These are phyloP conservation scores for Megathymus violae DNA, from an alignment of 1,140 invertebrate genomes.

Conservation along the genomic window DNA sequence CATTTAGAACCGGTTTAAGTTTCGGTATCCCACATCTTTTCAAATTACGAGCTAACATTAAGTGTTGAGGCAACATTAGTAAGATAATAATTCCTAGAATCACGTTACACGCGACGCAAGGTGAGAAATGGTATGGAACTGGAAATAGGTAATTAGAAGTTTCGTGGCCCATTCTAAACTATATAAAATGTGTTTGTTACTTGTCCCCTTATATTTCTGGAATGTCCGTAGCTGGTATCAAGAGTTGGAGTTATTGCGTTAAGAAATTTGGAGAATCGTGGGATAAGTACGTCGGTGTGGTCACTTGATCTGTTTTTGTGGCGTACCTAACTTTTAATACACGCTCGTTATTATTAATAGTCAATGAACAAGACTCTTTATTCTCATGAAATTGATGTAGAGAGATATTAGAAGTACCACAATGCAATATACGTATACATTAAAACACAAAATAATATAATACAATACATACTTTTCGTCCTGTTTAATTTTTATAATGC, in stretches of 20 bases:
- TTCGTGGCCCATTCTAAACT: constrained; percentile 47
- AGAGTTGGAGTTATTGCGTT: constrained; percentile 23
- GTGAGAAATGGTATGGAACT: constrained; percentile 61
- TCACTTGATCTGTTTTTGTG: constrained; percentile 25
- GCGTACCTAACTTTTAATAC: neutral
- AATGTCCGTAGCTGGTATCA: constrained; percentile 37
- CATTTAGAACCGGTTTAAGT: constrained; percentile 49
- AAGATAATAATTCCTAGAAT: constrained; percentile 72
- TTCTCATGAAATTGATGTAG: too few species aligned
- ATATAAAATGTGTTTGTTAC: constrained; percentile 58
- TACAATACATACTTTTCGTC: too few species aligned
- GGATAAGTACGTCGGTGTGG: constrained; percentile 18
- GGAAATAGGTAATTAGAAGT: constrained; percentile 64
- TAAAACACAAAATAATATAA: too few species aligned
- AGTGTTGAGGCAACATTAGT: constrained; percentile 59
- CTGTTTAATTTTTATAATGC: too few species aligned
- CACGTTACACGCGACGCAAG: constrained; percentile 57
- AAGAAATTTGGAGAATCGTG: constrained; percentile 33
- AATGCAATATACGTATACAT: too few species aligned
- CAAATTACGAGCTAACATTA: constrained; percentile 62
- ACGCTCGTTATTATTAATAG: neutral
- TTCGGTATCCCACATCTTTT: constrained; percentile 53
- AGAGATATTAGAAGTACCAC: too few species aligned
- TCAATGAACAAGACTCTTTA: neutral
- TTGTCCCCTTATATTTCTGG: constrained; percentile 45